Evolutionary conservation across 2,113 vertebrate genomes (phyloP), one percentile per base, ranked within the genome.

Genomic region (Natator depressus): DNA sequence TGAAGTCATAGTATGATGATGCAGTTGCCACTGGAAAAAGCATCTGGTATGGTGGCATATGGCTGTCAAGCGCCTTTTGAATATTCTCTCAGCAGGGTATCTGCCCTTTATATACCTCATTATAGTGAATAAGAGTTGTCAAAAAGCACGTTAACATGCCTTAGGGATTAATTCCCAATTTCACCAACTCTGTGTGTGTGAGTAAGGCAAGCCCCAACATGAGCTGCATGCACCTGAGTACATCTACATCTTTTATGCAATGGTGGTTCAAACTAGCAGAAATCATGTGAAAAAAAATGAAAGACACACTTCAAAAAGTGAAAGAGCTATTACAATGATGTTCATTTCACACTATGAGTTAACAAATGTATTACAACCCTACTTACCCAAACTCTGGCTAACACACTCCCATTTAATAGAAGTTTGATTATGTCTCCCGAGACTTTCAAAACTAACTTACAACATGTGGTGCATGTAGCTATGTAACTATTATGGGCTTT

Each of bases 61-160:
- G 81, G 65, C 72, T 97, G 93, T 94, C 96, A 96, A 96, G 46
- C 69, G 54, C 49, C 88, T 97, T 95, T 96, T 98, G 95, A 96
- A 98, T 98, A 98, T 97, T 98, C 96, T 98, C 59, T 85, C 80
- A 91, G 53, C 54, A 96, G 93, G 88, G 49, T 89, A 98, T 98
- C 95, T 98, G 97, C 96, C 98, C 98, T 98, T 98, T 98, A 98
- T 98, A 98, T 98, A 54, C 59, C 91, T 93, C 97, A 92, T 96
- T 97, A 95, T 35, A 96, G 65, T 97, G 98, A 98, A 97, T 97
- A 98, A 91, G 89, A 84, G 89, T 96, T 98, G 95, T 98, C 96
- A 98, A 98, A 97, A 97, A 95, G 7, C 50, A 76, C 65, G 94
- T 97, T 98, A 97, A 94, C 93, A 97, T 95, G 88, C 95, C 88